Conservation (phyloP, 2,888 invertebrate species). For the Lasioglossum malachurum region DNA sequence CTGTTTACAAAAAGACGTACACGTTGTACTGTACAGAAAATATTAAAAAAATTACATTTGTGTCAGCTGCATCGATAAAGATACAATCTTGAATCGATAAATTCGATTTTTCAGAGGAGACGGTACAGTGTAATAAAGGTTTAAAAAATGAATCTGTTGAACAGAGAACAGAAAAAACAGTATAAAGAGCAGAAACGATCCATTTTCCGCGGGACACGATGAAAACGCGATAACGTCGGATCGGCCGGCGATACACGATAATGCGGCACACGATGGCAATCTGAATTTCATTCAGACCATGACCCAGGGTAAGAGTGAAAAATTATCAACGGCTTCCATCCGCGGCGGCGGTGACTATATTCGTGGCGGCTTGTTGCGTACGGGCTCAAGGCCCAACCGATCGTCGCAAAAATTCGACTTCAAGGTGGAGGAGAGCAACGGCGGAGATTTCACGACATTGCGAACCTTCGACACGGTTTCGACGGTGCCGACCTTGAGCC, state of each 20-base stretch:
- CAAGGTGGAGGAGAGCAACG: slow-evolving; percentile 34
- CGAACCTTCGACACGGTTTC: slow-evolving; percentile 58
- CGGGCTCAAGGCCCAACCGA: slow-evolving; percentile 21
- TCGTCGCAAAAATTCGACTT: slow-evolving; percentile 53
- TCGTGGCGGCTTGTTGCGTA: background rate
- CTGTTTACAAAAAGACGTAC: too few species aligned
- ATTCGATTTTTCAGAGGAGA: background rate
- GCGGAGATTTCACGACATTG: slow-evolving; percentile 58
- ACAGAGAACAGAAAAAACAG: background rate
- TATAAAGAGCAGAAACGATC: background rate
- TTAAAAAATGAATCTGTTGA: background rate
- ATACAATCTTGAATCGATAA: background rate
- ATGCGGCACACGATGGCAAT: slow-evolving; percentile 51
- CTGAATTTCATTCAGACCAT: slow-evolving; percentile 64
- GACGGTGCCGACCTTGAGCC: slow-evolving; percentile 78
- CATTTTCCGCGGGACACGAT: slow-evolving; percentile 2
- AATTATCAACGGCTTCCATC: slow-evolving; percentile 56
- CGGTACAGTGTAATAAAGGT: background rate
- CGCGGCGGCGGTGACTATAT: background rate
- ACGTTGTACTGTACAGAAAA: background rate
- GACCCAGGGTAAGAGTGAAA: slow-evolving; percentile 65
- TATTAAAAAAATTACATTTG: background rate
- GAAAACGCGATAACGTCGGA: slow-evolving; percentile 31
- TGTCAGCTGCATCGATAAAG: background rate
- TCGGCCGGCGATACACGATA: slow-evolving; percentile 29